A percentile compares a stretch with the other conserved stretches of the same genome.
Evolutionary conservation across 2,888 invertebrate genomes (phyloP).

Genomic region (Micropterix aruncella): DNA sequence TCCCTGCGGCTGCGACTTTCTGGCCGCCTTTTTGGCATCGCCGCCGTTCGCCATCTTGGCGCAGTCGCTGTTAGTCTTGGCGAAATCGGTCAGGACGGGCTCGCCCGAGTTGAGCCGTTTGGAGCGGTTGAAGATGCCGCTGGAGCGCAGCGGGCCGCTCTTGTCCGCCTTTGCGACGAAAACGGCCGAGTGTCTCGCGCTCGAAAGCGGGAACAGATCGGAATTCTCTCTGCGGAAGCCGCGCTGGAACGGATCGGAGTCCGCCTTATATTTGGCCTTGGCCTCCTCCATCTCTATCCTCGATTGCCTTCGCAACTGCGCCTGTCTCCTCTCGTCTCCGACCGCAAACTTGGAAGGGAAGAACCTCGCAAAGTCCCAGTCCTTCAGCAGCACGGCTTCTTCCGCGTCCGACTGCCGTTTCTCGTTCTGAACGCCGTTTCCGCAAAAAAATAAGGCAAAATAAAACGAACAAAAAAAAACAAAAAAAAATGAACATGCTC

Average conservation of each 20-base stretch:
- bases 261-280: conserved; percentile 29
- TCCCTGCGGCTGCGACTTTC: conserved; percentile 23
- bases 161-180: conserved; percentile 44
- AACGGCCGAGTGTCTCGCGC: conserved; percentile 60
- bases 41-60: conserved; percentile 31
- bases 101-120: conserved; percentile 40
- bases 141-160: conserved; percentile 42
- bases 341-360: conserved; percentile 44
- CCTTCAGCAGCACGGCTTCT: conserved; percentile 67
- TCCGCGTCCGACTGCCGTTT: conserved; percentile 46
- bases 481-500: conserved; percentile 10
- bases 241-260: conserved; percentile 47
- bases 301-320: conserved; percentile 30
- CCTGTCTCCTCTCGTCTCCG: conserved; percentile 24
- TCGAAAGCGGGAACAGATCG: conserved; percentile 64
- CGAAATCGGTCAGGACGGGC: conserved; percentile 57
- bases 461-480: conserved; percentile 17
- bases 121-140: conserved; percentile 56
- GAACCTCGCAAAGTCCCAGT: conserved; percentile 80
- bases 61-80: conserved; percentile 41
- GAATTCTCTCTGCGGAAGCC: conserved; percentile 75
- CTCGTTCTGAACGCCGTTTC: conserved; percentile 34
- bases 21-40: conserved; percentile 25
- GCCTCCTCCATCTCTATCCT: conserved; percentile 34
- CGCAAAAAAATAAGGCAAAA: conserved; percentile 34